Base-by-base conservation (phyloP, 2,888 invertebrate species). In the Cartodere bifasciata region DNA sequence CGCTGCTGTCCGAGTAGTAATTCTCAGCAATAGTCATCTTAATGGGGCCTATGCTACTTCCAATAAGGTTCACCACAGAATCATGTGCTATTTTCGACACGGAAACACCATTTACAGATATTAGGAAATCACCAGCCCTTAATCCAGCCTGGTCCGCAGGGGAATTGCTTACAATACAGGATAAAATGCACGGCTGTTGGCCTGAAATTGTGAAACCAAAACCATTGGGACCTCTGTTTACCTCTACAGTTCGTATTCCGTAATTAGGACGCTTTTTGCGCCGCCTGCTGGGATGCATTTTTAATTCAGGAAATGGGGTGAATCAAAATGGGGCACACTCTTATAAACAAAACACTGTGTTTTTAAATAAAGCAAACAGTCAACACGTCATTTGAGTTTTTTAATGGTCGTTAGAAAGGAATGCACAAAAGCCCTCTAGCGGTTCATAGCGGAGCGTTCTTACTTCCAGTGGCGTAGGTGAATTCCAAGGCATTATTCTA, bases 171-270 rank as follows among this genome's bases (percentile, higher is more conserved):
- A 91, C 91, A 46, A 95, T 92, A 48, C 88, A 91, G 29, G 91
- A 90, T 34, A 95, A 70, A 39, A 92, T 85, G 56, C 94, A 95
- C 1, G 95, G 94, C 52, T 90, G 82, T 57, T 95, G 92, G 3
- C 94, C 94, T 2, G 92, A 91, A 52, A 95, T 92, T 13, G 94
- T 95, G 55, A 95, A 95, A n/a, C 95, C 94, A 56, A 90, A 95
- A 5, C 94, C 94, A 48, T 83, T 84, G 36, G 75, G 70, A 3
- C 92, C 90, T 39, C 92, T 69, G 5, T 75, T 70, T 23, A 94
- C 78, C 49, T 92, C 86, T 31, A 92, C 83, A 16, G 81, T 78
- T 40, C 84, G 72, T 39, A 85, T 76, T 20, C 83, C 77, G 52
- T 76, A 77, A 49, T 75, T 75, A 12, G 75, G 71, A 29, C 77